A percentile compares a stretch with the other conserved stretches of the same genome.
phyloP scores from a whole-genome alignment of 2,888 invertebrate species.

The Theretra japonica region DNA sequence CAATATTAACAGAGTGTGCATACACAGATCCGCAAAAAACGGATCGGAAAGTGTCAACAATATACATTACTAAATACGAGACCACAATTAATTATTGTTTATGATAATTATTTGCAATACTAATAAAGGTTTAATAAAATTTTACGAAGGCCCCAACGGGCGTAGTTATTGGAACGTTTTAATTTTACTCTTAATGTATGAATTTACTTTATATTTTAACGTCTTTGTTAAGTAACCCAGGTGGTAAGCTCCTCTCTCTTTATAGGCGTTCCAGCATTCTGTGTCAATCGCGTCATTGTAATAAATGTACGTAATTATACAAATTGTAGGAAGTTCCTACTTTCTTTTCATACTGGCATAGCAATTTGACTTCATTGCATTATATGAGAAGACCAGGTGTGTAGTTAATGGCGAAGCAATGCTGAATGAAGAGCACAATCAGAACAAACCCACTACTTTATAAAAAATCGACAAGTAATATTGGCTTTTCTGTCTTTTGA shows the following conservation, averaged over 20 bases:
- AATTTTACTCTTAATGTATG: not conserved
- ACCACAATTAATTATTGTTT: conserved; percentile 16
- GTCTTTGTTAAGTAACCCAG: not conserved
- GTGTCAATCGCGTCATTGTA: no score
- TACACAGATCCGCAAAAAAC: not conserved
- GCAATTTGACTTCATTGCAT: no score
- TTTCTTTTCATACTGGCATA: no score
- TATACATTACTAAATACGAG: not conserved
- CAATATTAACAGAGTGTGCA: not conserved
- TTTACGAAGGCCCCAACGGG: not conserved
- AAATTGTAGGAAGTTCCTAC: no score
- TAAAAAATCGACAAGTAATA: no score
- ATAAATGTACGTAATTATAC: no score
- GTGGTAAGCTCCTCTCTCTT: not conserved
- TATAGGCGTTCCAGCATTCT: not conserved
- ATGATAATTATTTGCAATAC: conserved; percentile 15
- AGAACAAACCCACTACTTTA: no score
- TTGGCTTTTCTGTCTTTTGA: no score
- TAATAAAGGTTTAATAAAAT: conserved; percentile 11
- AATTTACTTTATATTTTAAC: conserved; percentile 11
- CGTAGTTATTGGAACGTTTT: not conserved
- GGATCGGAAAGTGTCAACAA: not conserved
- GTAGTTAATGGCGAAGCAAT: no score
- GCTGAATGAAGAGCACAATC: no score
- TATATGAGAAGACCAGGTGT: no score